These are phyloP conservation scores for Tinea trinotella DNA, from an alignment of 2,888 invertebrate species.

Conservation along the genomic window DNA sequence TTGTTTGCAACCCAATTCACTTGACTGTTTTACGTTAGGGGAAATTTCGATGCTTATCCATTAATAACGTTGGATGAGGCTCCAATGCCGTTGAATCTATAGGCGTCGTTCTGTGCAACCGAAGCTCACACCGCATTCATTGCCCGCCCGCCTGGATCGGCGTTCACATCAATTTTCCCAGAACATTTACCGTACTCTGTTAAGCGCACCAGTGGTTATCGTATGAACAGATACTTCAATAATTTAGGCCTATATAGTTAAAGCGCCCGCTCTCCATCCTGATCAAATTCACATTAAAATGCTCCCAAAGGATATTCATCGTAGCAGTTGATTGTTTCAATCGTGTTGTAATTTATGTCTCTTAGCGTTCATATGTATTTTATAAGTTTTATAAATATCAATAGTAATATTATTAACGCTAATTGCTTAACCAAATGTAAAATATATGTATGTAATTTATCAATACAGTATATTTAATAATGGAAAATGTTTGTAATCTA, in stretches of 20 bases:
- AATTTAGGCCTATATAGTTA: not conserved
- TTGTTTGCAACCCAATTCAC: constrained; percentile 17
- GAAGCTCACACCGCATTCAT: constrained; percentile 15
- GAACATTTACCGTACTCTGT: constrained; percentile 18
- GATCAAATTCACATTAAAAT: not conserved
- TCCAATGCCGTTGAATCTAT: constrained; percentile 13
- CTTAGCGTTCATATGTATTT: no score
- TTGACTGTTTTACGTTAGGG: constrained; percentile 12
- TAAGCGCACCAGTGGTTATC: constrained; percentile 15
- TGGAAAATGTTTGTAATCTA: no score
- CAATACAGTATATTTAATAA: no score
- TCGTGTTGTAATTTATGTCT: no score
- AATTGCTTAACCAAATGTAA: no score
- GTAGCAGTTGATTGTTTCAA: not conserved
- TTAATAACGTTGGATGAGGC: constrained; percentile 15
- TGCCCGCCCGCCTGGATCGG: constrained; percentile 1
- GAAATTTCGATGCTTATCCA: constrained; percentile 14
- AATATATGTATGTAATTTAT: no score
- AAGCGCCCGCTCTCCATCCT: not conserved
- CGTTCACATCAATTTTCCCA: constrained; percentile 18
- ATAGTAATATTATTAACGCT: no score
- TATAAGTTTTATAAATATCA: no score
- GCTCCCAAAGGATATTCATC: not conserved
- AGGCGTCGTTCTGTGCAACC: constrained; percentile 16
- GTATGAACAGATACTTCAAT: constrained; percentile 16